Evolutionary conservation across 2,797 vertebrate species (phyloP).

Genomic region (Netta rufina): DNA sequence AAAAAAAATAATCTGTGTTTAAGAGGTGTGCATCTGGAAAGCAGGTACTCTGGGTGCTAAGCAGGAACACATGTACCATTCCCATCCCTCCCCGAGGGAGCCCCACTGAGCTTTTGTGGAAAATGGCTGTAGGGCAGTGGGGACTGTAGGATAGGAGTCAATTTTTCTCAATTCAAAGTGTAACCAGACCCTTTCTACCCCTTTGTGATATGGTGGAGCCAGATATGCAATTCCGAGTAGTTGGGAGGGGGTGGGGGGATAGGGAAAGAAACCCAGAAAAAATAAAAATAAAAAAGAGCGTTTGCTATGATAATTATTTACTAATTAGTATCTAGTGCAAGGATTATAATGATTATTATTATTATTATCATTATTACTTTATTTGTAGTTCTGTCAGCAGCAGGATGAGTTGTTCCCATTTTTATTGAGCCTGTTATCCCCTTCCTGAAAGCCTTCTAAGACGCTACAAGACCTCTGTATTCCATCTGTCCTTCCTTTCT

Average conservation of each 20-base stretch:
- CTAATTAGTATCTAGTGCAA: constrained; percentile 71
- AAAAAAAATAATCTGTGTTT: constrained; percentile 54
- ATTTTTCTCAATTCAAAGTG: constrained; percentile 11
- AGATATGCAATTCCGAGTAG: constrained; percentile 44
- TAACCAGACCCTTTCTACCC: constrained; percentile 3
- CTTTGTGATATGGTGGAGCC: neutral
- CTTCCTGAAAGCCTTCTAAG: neutral
- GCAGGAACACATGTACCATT: constrained; percentile 34
- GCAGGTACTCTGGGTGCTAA: constrained; percentile 68
- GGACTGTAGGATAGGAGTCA: neutral
- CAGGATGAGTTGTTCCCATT: constrained; percentile 12
- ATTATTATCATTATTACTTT: constrained; percentile 39
- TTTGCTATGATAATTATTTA: constrained; percentile 65
- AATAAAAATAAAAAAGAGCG: neutral
- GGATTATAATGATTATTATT: constrained; percentile 50
- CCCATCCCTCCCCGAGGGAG: neutral
- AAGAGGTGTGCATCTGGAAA: constrained; percentile 72
- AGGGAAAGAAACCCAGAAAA: constrained; percentile 3
- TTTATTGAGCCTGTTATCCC: constrained; percentile 13
- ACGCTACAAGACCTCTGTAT: neutral
- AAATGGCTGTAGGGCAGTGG: constrained; percentile 26
- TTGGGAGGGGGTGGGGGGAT: too few relatives aligned
- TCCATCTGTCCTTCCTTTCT: neutral
- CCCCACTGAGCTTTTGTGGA: neutral
- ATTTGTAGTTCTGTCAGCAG: constrained; percentile 51